Conservation (phyloP, 2,113 vertebrate species). For the Sciurus niger region DNA sequence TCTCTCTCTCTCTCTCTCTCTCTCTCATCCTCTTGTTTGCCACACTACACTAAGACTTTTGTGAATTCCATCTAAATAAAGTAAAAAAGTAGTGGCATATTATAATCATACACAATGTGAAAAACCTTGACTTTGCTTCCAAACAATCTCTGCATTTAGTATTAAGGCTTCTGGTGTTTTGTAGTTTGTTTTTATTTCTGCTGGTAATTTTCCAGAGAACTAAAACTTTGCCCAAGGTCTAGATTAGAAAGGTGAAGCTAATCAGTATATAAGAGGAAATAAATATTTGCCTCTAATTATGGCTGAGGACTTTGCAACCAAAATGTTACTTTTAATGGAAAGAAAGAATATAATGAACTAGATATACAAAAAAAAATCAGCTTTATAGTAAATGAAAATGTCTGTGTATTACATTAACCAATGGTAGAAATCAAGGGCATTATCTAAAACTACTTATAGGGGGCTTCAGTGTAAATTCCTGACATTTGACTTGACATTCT, state of each 20-base stretch:
- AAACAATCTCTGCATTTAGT: background rate
- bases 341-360: slow-evolving; percentile 2
- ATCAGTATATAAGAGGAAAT: background rate
- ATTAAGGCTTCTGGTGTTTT: background rate
- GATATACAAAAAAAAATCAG: background rate
- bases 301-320: background rate
- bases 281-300: background rate
- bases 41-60: background rate
- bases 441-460: background rate
- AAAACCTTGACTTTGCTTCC: background rate
- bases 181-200: background rate
- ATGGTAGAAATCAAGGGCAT: background rate
- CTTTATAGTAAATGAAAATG: slow-evolving; percentile 23
- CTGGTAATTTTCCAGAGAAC: background rate
- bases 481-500: background rate
- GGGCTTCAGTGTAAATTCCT: background rate
- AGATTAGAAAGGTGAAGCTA: background rate
- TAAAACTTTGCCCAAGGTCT: background rate
- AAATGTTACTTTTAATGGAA: background rate
- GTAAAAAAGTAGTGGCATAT: background rate
- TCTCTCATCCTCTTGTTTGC: background rate
- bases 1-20: background rate
- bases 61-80: background rate
- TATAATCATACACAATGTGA: background rate
- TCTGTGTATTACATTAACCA: background rate